These are phyloP conservation scores for Aphaenogaster rudis DNA, from an alignment of 1,140 invertebrate genomes.

Conservation along the genomic window DNA sequence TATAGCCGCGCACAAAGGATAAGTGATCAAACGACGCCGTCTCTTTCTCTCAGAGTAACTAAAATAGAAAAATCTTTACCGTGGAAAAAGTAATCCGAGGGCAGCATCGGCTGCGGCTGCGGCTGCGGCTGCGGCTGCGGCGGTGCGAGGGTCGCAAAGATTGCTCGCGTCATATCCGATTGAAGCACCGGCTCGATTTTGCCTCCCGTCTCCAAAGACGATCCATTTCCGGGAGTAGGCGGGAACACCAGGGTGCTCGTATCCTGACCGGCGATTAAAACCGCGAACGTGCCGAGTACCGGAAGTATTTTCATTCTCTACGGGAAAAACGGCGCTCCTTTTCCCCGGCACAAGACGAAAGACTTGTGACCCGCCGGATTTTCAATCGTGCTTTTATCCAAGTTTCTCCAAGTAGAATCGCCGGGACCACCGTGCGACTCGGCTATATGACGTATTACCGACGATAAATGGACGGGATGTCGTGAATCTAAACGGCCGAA, in stretches of 20 bases:
- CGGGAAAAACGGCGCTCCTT: not conserved
- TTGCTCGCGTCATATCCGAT: conserved; percentile 60
- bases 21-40: conserved; percentile 35
- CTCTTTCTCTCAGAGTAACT: conserved; percentile 51
- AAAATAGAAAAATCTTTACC: conserved; percentile 74
- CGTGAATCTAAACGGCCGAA: conserved; percentile 45
- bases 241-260: conserved; percentile 26
- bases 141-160: conserved; percentile 1
- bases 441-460: conserved; percentile 12
- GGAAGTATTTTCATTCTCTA: conserved; percentile 58
- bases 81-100: conserved; percentile 76
- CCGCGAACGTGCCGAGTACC: conserved; percentile 22
- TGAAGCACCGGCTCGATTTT: conserved; percentile 67
- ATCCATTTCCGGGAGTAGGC: conserved; percentile 52
- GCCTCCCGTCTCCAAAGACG: conserved; percentile 18
- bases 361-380: not conserved
- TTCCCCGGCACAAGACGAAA: not conserved
- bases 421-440: not conserved
- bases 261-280: conserved; percentile 59
- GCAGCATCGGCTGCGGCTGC: conserved; percentile 50
- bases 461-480: not conserved
- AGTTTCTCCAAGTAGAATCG: not conserved
- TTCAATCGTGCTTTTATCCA: conserved; percentile 29
- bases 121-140: conserved; percentile 54
- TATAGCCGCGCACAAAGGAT: conserved; percentile 55